phyloP scores from a whole-genome alignment of 2,113 vertebrate genomes.

The Acrocephalus arundinaceus region DNA sequence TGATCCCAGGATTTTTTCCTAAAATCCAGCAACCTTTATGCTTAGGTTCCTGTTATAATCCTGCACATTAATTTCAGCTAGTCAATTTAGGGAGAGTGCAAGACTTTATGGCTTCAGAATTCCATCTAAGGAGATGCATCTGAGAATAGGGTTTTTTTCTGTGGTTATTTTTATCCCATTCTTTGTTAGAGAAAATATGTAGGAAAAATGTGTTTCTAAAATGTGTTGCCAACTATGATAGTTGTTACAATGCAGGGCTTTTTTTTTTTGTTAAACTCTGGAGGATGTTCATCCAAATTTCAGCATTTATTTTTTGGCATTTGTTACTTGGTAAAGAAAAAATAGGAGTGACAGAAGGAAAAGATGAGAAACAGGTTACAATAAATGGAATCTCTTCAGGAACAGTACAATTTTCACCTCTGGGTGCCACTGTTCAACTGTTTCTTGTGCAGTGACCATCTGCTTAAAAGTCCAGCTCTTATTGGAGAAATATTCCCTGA shows the following conservation, averaged over 20 bases:
- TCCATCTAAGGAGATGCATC: background rate
- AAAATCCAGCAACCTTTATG: background rate
- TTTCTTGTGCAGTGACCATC: constrained; percentile 67
- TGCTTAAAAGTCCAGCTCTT: constrained; percentile 43
- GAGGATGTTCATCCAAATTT: constrained; percentile 22
- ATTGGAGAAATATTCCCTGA: constrained; percentile 31
- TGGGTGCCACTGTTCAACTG: constrained; percentile 82
- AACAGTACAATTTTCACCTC: constrained; percentile 72
- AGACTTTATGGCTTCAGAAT: background rate
- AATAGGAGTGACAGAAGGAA: constrained; percentile 35
- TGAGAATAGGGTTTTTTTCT: background rate
- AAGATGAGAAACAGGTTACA: constrained; percentile 28
- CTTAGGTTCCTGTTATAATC: background rate
- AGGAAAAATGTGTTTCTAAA: constrained; percentile 25
- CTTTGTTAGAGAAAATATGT: constrained; percentile 10
- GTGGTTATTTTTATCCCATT: constrained; percentile 47
- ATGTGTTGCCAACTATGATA: background rate
- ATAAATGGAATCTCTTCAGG: constrained; percentile 10
- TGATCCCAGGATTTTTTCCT: background rate
- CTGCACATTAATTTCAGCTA: background rate
- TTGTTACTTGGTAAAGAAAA: constrained; percentile 29
- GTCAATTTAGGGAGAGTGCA: background rate
- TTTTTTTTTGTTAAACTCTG: background rate
- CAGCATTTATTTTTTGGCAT: background rate
- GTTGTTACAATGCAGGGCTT: constrained; percentile 1